Evolutionary conservation across 2,797 vertebrate species (phyloP).

Genomic region (Falco rusticolus): DNA sequence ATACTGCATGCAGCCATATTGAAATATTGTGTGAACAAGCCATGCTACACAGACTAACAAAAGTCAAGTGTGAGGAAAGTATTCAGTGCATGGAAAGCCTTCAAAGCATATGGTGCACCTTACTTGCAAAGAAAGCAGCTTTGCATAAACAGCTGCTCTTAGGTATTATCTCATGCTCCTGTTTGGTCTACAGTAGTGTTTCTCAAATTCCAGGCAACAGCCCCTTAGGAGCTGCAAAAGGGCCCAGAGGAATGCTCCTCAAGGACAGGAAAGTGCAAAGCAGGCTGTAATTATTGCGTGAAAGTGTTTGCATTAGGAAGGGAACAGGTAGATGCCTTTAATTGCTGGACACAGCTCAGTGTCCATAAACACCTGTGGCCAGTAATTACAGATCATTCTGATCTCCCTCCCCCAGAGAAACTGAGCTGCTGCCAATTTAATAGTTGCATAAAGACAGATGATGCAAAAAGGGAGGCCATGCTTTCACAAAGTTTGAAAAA

Average conservation of each 20-base stretch:
- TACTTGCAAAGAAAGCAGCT: slow-evolving; percentile 34
- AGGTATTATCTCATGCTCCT: not conserved
- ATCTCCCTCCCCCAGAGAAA: not conserved
- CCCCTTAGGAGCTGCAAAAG: not conserved
- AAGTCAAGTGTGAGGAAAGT: not conserved
- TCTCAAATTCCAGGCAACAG: slow-evolving; percentile 12
- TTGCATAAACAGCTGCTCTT: slow-evolving; percentile 20
- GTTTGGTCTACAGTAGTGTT: slow-evolving; percentile 4
- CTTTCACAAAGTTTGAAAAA: not conserved
- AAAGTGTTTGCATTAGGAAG: not conserved
- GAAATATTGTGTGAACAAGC: not conserved
- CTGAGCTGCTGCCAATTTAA: not conserved
- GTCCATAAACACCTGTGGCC: not conserved
- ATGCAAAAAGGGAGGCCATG: not conserved
- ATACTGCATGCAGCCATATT: slow-evolving; percentile 63
- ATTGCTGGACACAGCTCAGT: not conserved
- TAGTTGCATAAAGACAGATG: not conserved
- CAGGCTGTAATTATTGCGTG: not conserved
- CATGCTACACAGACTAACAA: not conserved
- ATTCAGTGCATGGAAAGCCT: slow-evolving; percentile 41
- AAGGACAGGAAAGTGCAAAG: not conserved
- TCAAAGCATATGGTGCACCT: slow-evolving; percentile 4
- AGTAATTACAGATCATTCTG: not conserved
- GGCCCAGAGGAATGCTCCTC: not conserved
- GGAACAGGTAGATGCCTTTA: slow-evolving; percentile 22